Percentiles rank a stretch among this genome's conserved stretches.
Conservation (phyloP, 1,140 invertebrate species). For the Saccostrea cuccullata region DNA sequence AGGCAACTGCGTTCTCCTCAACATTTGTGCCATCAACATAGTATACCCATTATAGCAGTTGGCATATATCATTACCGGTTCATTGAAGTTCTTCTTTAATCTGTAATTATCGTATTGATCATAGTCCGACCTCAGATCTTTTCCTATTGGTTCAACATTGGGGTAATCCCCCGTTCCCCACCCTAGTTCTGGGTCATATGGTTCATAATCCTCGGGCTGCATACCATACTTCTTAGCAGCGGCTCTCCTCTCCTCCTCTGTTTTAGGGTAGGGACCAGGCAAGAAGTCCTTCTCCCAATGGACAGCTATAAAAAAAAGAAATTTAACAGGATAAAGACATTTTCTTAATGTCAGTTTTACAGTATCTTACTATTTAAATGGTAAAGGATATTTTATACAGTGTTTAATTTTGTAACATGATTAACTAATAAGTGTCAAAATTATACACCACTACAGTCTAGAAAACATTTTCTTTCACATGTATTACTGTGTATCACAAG, state of each 20-base stretch:
- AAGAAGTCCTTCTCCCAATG: constrained; percentile 88
- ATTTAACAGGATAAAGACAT: background rate
- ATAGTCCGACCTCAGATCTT: constrained; percentile 85
- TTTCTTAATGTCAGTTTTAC: background rate
- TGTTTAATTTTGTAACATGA: no score
- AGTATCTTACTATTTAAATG: background rate
- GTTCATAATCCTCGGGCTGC: constrained; percentile 90
- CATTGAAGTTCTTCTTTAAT: constrained; percentile 88
- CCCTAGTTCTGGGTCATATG: constrained; percentile 86
- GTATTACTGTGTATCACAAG: no score
- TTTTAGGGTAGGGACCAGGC: constrained; percentile 88
- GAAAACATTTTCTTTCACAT: no score
- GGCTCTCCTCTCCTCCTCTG: constrained; percentile 85
- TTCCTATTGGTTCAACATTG: constrained; percentile 85
- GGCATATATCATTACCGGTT: constrained; percentile 80
- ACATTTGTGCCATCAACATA: no score
- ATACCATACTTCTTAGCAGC: constrained; percentile 94
- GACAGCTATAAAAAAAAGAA: constrained; percentile 45
- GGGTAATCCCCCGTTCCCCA: constrained; percentile 92
- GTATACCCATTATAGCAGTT: no score
- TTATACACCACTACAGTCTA: no score
- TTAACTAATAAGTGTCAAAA: no score
- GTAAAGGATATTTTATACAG: no score
- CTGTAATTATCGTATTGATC: constrained; percentile 90
- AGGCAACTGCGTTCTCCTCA: no score